Conservation (phyloP, 2,888 invertebrate genomes). For the Polymixis flavicincta region DNA sequence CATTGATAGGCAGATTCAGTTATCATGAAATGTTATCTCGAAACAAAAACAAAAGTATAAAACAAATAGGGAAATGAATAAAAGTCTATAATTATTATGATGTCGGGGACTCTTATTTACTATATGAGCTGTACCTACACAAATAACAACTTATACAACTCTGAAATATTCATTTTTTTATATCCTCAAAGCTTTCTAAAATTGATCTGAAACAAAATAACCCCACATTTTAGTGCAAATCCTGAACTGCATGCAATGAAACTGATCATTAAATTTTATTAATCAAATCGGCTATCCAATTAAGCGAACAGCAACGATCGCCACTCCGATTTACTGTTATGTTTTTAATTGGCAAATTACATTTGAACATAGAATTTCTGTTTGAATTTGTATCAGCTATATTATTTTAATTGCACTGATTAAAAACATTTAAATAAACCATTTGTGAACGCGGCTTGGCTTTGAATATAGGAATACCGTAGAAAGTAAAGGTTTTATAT, state of each 20-base stretch:
- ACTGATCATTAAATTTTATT: slow-evolving; percentile 34
- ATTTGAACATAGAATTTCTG: slow-evolving; percentile 5
- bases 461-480: too few relatives aligned
- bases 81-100: neutral
- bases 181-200: neutral
- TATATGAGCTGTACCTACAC: neutral
- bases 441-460: neutral
- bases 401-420: neutral
- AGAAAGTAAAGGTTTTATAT: neutral
- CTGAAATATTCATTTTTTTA: neutral
- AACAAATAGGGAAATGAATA: too few relatives aligned
- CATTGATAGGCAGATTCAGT: neutral
- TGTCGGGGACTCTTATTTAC: neutral
- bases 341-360: slow-evolving; percentile 12
- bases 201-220: slow-evolving; percentile 5
- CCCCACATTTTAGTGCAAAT: slow-evolving; percentile 5
- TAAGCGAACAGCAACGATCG: slow-evolving; percentile 18
- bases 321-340: slow-evolving; percentile 11
- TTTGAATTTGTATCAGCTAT: neutral
- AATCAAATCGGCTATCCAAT: slow-evolving; percentile 36
- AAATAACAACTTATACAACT: neutral
- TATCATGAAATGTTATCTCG: too few relatives aligned
- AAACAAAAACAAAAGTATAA: too few relatives aligned
- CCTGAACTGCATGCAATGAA: slow-evolving; percentile 10
- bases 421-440: neutral